Conservation (phyloP, 1,140 invertebrate species). For the Drosophila malerkotliana region DNA sequence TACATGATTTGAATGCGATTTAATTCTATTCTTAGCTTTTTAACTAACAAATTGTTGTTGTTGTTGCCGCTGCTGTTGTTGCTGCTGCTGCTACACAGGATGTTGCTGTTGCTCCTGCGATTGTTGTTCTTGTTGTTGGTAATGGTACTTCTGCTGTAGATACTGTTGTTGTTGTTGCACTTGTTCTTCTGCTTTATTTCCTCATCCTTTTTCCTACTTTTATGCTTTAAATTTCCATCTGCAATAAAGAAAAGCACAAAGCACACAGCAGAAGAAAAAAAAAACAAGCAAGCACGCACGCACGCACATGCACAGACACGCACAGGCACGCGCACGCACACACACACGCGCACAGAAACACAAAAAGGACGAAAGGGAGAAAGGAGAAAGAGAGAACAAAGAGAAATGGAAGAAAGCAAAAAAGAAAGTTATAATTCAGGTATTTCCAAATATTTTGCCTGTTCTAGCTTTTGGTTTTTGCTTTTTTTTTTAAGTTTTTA, state of each 20-base stretch:
- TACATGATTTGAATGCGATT: constrained; percentile 70
- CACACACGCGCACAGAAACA: background rate
- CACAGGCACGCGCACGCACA: background rate
- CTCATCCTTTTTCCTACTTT: constrained; percentile 19
- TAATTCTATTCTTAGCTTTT: constrained; percentile 66
- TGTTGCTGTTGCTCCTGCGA: background rate
- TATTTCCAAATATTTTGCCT: constrained; percentile 24
- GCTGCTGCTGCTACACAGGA: constrained; percentile 6
- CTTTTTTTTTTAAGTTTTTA: background rate
- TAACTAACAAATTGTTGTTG: constrained; percentile 57
- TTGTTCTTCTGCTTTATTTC: constrained; percentile 1
- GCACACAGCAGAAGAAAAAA: constrained; percentile 1
- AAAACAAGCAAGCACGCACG: constrained; percentile 1
- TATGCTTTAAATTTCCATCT: constrained; percentile 25
- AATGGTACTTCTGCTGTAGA: background rate
- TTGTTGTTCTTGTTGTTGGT: background rate
- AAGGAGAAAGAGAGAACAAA: constrained; percentile 34
- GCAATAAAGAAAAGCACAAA: constrained; percentile 36
- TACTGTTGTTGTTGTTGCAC: background rate
- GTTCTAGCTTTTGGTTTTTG: constrained; percentile 5
- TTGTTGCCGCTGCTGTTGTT: constrained; percentile 8
- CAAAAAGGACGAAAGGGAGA: constrained; percentile 10
- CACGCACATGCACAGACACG: background rate
- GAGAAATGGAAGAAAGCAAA: constrained; percentile 52
- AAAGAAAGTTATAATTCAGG: constrained; percentile 45